These are phyloP conservation scores for Upupa epops DNA, from an alignment of 2,113 vertebrate species.

Conservation along the genomic window DNA sequence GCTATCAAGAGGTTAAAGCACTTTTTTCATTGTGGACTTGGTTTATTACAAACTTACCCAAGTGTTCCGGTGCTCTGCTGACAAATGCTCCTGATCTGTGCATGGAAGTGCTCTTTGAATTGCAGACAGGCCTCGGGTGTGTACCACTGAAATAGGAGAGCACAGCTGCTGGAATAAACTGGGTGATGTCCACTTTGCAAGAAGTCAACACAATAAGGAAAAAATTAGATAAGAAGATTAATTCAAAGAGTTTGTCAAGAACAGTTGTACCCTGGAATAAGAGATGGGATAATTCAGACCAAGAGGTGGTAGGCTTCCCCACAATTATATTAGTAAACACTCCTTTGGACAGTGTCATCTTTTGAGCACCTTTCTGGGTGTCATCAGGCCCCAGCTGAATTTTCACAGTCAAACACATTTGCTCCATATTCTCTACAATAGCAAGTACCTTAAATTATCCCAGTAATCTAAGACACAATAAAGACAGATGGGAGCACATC, in stretches of 20 bases:
- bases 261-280: neutral
- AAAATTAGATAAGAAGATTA: neutral
- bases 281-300: neutral
- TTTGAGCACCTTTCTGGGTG: neutral
- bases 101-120: slow-evolving; percentile 82
- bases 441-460: neutral
- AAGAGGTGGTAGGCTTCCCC: neutral
- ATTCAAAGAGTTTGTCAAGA: neutral
- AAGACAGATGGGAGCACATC: neutral
- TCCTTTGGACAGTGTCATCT: neutral
- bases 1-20: neutral
- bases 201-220: neutral
- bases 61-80: slow-evolving; percentile 64
- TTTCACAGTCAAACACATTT: neutral
- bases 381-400: neutral
- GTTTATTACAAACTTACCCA: slow-evolving; percentile 74
- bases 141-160: slow-evolving; percentile 78
- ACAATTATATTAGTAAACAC: neutral
- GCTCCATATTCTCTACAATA: neutral
- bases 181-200: neutral
- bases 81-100: slow-evolving; percentile 73
- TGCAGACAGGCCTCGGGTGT: slow-evolving; percentile 83
- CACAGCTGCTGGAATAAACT: neutral
- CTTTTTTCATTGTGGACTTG: neutral
- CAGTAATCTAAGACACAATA: neutral